Conservation (phyloP, 2,797 vertebrate genomes). For the Danio jaintianensis region DNA sequence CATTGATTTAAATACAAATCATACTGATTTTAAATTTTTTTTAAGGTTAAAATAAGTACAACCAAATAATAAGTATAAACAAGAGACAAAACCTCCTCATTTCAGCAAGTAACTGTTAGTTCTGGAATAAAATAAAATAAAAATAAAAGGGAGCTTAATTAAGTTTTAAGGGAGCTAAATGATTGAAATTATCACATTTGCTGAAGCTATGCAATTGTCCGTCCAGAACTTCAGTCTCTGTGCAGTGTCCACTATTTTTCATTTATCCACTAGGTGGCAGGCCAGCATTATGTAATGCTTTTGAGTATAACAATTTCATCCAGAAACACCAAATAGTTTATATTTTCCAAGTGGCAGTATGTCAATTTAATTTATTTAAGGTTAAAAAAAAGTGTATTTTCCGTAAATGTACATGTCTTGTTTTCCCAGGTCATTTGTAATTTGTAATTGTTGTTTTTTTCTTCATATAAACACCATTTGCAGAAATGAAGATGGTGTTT, state of each 20-base stretch:
- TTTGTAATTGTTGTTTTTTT: too few species aligned
- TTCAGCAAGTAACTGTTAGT: too few species aligned
- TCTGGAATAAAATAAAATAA: too few species aligned
- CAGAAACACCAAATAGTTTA: neutral
- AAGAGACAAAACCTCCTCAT: too few species aligned
- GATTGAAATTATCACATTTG: neutral
- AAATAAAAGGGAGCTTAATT: neutral
- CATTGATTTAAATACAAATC: too few species aligned
- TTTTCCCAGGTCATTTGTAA: too few species aligned
- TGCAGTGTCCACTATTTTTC: neutral
- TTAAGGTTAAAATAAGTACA: too few species aligned
- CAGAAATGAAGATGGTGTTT: neutral
- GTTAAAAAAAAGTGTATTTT: neutral
- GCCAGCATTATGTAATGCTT: neutral
- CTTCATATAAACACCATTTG: neutral
- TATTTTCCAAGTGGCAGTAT: neutral
- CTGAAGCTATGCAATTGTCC: neutral
- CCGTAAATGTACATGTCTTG: neutral
- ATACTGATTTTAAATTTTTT: too few species aligned
- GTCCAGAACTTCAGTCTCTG: neutral
- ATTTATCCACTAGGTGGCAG: constrained; percentile 31
- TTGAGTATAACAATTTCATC: neutral
- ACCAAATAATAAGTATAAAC: too few species aligned
- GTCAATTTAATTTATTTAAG: neutral
- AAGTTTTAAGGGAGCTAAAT: neutral